Conservation (phyloP, 1,140 invertebrate genomes). For the Drosophila busckii region DNA sequence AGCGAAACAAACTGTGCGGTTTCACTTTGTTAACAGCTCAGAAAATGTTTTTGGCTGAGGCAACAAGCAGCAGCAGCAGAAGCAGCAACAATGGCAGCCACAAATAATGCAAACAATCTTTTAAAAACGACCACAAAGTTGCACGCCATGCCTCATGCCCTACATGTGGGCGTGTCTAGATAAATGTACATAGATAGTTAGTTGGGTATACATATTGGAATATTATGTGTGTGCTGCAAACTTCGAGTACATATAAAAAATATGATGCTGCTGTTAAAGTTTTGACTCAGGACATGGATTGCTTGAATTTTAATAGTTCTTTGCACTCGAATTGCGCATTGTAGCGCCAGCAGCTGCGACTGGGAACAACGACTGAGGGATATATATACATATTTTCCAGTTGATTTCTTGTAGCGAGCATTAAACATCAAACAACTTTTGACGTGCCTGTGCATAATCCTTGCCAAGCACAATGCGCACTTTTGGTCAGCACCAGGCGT, state of each 20-base stretch:
- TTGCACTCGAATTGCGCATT: no score
- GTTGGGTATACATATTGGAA: constrained; percentile 50
- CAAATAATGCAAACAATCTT: constrained; percentile 77
- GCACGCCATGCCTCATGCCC: constrained; percentile 46
- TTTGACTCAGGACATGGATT: no score
- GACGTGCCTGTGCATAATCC: constrained; percentile 72
- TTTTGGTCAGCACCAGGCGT: constrained; percentile 33
- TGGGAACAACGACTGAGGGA: no score
- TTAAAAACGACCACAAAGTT: constrained; percentile 74
- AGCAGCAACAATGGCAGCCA: constrained; percentile 42
- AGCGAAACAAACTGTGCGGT: constrained; percentile 71
- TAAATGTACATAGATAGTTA: not conserved
- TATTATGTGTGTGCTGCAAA: constrained; percentile 65
- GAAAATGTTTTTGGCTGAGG: constrained; percentile 56
- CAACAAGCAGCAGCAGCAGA: not conserved
- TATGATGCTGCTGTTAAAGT: no score
- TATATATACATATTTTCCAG: constrained; percentile 53
- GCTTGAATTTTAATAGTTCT: no score
- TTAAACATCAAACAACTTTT: constrained; percentile 68
- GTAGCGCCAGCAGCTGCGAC: not conserved
- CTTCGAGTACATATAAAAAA: no score
- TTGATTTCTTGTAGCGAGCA: constrained; percentile 49
- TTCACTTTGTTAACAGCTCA: constrained; percentile 75
- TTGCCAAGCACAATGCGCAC: constrained; percentile 5
- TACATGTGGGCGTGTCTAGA: constrained; percentile 21